These are phyloP conservation scores for Meda fulgida DNA, from an alignment of 2,797 vertebrate species.

Conservation along the genomic window DNA sequence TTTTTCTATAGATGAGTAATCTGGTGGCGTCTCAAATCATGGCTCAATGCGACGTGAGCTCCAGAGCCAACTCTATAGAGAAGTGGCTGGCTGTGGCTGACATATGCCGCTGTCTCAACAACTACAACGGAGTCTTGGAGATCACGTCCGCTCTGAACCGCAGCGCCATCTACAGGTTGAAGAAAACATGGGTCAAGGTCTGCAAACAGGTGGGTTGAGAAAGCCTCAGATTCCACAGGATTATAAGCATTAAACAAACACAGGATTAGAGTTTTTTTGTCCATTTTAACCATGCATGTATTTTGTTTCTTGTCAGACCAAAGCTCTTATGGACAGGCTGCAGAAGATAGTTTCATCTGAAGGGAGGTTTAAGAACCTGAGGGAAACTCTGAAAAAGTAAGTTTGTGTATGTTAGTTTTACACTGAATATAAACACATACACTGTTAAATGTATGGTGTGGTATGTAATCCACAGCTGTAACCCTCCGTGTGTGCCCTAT, in stretches of 20 bases:
- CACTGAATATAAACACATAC: neutral
- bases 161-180: constrained; percentile 95
- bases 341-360: constrained; percentile 97
- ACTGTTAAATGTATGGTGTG: neutral
- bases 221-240: neutral
- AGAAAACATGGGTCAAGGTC: constrained; percentile 98
- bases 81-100: constrained; percentile 97
- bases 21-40: constrained; percentile 97
- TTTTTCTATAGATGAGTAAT: constrained; percentile 91
- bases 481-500: constrained; percentile 95
- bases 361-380: constrained; percentile 96
- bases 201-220: constrained; percentile 86
- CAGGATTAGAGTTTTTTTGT: too few relatives aligned
- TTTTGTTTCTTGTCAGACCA: constrained; percentile 80
- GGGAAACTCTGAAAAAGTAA: constrained; percentile 98
- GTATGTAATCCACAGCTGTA: constrained; percentile 81
- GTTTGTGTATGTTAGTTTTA: constrained; percentile 17
- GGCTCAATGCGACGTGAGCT: constrained; percentile 86
- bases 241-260: neutral
- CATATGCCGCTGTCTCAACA: constrained; percentile 94
- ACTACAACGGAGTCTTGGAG: constrained; percentile 96
- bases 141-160: constrained; percentile 97
- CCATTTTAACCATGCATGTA: neutral
- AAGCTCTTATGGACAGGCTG: constrained; percentile 93
- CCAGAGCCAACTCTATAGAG: constrained; percentile 88